Conservation (phyloP, 2,888 invertebrate species). For the Resseliella maxima region DNA sequence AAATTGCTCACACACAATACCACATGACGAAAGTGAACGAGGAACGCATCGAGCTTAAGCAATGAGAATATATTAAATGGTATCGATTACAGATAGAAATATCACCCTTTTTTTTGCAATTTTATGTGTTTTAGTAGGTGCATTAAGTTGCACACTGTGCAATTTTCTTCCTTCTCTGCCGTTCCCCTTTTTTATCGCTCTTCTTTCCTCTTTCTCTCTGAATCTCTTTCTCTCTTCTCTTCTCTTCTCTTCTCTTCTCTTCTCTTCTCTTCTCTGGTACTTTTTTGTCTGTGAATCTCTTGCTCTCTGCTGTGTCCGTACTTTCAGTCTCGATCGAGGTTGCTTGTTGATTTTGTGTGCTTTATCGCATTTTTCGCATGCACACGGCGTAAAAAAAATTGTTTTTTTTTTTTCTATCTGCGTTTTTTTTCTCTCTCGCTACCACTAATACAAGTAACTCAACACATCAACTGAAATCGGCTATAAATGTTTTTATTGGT, state of each 20-base stretch:
- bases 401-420: not conserved
- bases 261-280: too few relatives aligned
- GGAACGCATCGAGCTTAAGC: slow-evolving; percentile 42
- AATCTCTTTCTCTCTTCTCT: not conserved
- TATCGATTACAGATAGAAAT: slow-evolving; percentile 43
- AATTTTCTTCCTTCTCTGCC: not conserved
- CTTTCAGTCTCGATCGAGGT: not conserved
- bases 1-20: slow-evolving; percentile 13
- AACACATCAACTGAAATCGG: not conserved
- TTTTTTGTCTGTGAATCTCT: too few relatives aligned
- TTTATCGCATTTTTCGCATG: not conserved
- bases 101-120: slow-evolving; percentile 45
- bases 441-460: slow-evolving; percentile 23
- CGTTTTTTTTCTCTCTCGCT: not conserved
- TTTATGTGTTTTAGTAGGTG: slow-evolving; percentile 36
- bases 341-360: not conserved
- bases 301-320: not conserved
- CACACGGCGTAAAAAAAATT: too few relatives aligned
- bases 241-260: too few relatives aligned
- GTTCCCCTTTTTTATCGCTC: not conserved
- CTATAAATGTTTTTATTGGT: slow-evolving; percentile 48
- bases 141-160: slow-evolving; percentile 47
- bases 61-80: slow-evolving; percentile 24
- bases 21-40: slow-evolving; percentile 11
- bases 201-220: not conserved